Evolutionary conservation across 2,888 invertebrate species (phyloP).

Genomic region (Serripes groenlandicus): DNA sequence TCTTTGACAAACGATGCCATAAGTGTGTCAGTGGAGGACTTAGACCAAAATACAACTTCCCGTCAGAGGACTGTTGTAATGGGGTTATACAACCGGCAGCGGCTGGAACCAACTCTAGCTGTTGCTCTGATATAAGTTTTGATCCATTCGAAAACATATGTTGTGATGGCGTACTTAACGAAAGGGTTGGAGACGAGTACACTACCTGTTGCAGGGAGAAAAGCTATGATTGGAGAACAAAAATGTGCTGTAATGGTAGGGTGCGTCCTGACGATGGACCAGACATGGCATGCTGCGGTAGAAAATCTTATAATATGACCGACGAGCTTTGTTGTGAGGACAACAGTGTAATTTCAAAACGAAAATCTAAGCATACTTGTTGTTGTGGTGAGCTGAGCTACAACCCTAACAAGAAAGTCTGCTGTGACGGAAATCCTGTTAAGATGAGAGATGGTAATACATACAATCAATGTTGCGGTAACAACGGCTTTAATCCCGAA

Average conservation of each 20-base stretch:
- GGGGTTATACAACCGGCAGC: constrained; percentile 40
- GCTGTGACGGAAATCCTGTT: constrained; percentile 40
- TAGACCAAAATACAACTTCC: constrained; percentile 12
- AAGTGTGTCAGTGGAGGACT: constrained; percentile 1
- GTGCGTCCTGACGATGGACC: constrained; percentile 3
- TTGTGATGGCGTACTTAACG: constrained; percentile 50
- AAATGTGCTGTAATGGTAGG: constrained; percentile 39
- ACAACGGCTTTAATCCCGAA: constrained; percentile 35
- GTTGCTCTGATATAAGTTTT: constrained; percentile 54
- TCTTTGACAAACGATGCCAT: constrained; percentile 25
- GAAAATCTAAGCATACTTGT: constrained; percentile 34
- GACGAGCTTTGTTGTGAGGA: constrained; percentile 51
- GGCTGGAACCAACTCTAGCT: constrained; percentile 45
- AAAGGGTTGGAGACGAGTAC: constrained; percentile 37
- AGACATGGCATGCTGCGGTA: constrained; percentile 8
- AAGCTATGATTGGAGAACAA: constrained; percentile 40
- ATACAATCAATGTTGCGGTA: constrained; percentile 33
- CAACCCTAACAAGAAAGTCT: constrained; percentile 42
- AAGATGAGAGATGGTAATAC: neutral
- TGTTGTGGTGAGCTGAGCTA: constrained; percentile 53
- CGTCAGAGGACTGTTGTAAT: constrained; percentile 45
- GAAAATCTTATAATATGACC: constrained; percentile 4
- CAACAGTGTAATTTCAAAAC: constrained; percentile 33
- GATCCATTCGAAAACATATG: constrained; percentile 54
- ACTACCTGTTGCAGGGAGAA: constrained; percentile 51